phyloP scores from a whole-genome alignment of 2,113 vertebrate genomes.

The Xiphorhynchus elegans region DNA sequence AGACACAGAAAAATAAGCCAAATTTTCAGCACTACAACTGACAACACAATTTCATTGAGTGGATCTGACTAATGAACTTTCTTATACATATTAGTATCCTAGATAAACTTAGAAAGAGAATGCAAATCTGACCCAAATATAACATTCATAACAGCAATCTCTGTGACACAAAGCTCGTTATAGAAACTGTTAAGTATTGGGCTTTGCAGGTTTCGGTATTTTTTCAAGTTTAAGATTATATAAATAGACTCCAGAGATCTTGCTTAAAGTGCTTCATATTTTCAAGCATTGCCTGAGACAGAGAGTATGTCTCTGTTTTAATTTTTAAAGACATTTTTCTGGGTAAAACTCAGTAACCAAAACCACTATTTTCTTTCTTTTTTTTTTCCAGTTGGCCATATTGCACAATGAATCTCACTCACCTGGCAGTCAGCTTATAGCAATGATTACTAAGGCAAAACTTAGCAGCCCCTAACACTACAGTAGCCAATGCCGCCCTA shows the following conservation, averaged over 20 bases:
- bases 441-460: not conserved
- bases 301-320: not conserved
- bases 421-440: not conserved
- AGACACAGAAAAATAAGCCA: not conserved
- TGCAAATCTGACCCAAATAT: not conserved
- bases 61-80: not conserved
- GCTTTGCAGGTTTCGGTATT: conserved; percentile 3
- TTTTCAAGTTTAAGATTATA: conserved; percentile 26
- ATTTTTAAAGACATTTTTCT: not conserved
- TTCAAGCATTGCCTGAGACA: not conserved
- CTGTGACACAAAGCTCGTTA: not conserved
- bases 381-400: not conserved
- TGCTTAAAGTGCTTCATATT: not conserved
- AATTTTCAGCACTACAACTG: not conserved
- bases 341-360: not conserved
- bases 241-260: conserved; percentile 31
- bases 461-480: not conserved
- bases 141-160: not conserved
- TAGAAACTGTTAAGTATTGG: not conserved
- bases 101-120: not conserved
- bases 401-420: not conserved
- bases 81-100: not conserved
- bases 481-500: not conserved
- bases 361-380: not conserved
- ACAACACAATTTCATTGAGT: not conserved